phyloP scores from a whole-genome alignment of 2,113 vertebrate genomes.

The Cyanoramphus novaezelandiae region DNA sequence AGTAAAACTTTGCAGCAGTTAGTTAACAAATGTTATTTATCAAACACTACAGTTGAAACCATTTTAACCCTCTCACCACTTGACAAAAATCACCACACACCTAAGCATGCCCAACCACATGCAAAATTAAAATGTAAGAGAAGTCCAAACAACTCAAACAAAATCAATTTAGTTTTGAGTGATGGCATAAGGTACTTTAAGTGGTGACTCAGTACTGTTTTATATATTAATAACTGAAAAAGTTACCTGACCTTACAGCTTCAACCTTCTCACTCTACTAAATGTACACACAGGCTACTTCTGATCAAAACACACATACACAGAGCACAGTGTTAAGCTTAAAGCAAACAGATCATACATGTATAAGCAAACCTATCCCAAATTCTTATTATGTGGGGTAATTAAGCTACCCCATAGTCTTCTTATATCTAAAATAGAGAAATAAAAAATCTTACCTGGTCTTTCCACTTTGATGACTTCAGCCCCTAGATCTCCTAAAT shows the following conservation, averaged over 20 bases:
- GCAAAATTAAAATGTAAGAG: not conserved
- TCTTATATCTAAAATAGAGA: not conserved
- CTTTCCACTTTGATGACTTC: conserved; percentile 95
- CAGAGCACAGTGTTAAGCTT: not conserved
- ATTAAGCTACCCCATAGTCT: not conserved
- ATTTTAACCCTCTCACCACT: not conserved
- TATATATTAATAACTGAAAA: not conserved
- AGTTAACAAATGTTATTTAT: not conserved
- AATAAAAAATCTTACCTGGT: conserved; percentile 78
- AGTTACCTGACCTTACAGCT: not conserved
- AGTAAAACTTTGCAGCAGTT: no score
- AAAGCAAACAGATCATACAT: not conserved
- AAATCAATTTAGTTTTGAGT: not conserved
- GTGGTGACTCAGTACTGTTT: not conserved
- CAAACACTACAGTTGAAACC: not conserved
- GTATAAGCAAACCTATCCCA: not conserved
- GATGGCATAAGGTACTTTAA: not conserved
- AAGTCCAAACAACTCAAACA: not conserved
- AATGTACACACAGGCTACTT: not conserved
- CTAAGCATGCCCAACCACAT: not conserved
- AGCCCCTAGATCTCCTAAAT: conserved; percentile 93
- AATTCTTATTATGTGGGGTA: not conserved
- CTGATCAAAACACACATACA: not conserved
- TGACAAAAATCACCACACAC: not conserved
- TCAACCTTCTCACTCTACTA: not conserved